Conservation (phyloP, 2,113 vertebrate genomes). For the Phalacrocorax aristotelis region DNA sequence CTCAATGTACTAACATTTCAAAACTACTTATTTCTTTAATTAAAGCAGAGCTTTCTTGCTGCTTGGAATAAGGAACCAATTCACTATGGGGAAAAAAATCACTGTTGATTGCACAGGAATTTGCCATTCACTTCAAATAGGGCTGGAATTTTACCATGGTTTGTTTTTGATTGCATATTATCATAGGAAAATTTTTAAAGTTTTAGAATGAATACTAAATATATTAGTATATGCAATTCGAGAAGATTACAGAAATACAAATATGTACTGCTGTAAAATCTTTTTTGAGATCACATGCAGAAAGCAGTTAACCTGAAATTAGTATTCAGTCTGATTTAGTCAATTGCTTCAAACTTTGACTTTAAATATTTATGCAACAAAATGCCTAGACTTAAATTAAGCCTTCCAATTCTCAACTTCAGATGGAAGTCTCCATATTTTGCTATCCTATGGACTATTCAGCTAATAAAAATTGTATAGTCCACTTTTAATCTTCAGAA, state of each 20-base stretch:
- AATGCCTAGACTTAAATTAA: neutral
- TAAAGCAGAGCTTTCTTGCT: neutral
- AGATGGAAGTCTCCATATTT: neutral
- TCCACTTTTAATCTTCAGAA: neutral
- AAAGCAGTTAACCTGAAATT: neutral
- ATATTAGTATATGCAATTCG: neutral
- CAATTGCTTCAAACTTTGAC: neutral
- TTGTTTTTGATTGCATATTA: neutral
- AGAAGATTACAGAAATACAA: neutral
- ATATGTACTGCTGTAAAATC: neutral
- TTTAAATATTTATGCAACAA: neutral
- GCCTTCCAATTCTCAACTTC: neutral
- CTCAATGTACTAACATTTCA: neutral
- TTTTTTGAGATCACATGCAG: neutral
- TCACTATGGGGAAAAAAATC: neutral
- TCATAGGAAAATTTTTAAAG: neutral
- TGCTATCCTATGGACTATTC: neutral
- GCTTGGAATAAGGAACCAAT: neutral
- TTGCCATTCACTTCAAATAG: neutral
- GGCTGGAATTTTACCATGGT: neutral
- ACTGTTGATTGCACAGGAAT: neutral
- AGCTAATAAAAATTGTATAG: neutral
- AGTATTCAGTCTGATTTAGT: neutral
- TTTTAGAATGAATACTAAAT: neutral
- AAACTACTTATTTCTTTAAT: neutral